Conservation (phyloP, 2,888 invertebrate genomes). For the Acholoe squamosa region DNA sequence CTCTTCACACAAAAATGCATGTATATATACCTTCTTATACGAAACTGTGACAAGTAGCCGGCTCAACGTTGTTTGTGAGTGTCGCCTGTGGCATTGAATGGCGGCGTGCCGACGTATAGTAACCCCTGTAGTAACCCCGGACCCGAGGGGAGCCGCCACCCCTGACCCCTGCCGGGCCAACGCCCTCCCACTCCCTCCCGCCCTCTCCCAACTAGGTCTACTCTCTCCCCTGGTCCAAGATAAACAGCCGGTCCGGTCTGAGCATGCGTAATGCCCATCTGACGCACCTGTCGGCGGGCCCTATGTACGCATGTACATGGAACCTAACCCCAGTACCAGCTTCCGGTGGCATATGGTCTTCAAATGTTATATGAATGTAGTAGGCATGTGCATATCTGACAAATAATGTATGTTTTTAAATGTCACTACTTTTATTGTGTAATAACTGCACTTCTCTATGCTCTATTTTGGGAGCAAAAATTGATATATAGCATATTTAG, state of each 20-base stretch:
- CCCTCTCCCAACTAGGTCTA: background rate
- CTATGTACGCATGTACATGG: too few species aligned
- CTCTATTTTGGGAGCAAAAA: too few species aligned
- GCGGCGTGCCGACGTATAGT: constrained; percentile 46
- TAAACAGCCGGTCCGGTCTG: constrained; percentile 5
- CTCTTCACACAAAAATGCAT: too few species aligned
- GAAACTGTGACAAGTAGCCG: background rate
- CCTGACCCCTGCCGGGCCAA: constrained; percentile 1
- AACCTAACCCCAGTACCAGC: too few species aligned
- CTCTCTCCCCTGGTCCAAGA: background rate
- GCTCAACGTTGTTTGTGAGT: background rate
- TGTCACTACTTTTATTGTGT: too few species aligned
- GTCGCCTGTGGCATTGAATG: constrained; percentile 17
- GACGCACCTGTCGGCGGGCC: constrained; percentile 28
- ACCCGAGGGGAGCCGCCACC: background rate
- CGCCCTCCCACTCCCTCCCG: background rate
- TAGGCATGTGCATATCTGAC: too few species aligned
- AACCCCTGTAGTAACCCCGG: constrained; percentile 58
- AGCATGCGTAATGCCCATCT: constrained; percentile 31
- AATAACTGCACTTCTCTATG: too few species aligned
- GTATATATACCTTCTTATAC: too few species aligned
- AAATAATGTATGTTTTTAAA: too few species aligned
- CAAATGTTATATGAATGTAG: too few species aligned
- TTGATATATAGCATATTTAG: too few species aligned
- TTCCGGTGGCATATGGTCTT: too few species aligned